Base-by-base conservation (phyloP, 53 echinoderm and acorn worm species). In the Arbacia lixula region DNA sequence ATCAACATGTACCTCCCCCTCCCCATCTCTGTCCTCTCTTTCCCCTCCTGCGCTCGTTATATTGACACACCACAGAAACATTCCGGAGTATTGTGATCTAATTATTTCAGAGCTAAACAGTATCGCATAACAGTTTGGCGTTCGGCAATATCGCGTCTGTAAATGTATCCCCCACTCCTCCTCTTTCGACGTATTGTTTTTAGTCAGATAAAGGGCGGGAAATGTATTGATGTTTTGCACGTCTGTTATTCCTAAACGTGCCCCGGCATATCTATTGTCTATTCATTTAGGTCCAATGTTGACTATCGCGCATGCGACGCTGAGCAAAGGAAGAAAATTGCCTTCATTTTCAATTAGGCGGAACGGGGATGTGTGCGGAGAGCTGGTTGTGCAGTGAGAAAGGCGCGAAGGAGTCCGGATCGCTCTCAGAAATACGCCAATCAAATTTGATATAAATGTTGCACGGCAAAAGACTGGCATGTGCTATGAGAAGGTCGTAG, bases 371-470 rank as follows among this genome's bases (percentile, higher is more conserved):
- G 69, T 43, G 26, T 42, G 69, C 69, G 40, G 19, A 41, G 41
- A 3, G 1, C 43, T 43, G n/a, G n/a, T n/a, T n/a, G n/a, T n/a
- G n/a, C n/a, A n/a, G n/a, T n/a, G n/a, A n/a, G n/a, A n/a, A 17
- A 42, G 17, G 25, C 43, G 42, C 43, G 43, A 69, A 12, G 43
- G 42, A 36, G 25, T 19, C 12, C 10, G 51, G 46, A 72, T 46
- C 21, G n/a, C 51, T 42, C 41, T 49, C 72, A 72, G 50, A 50
- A 31, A 72, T 49, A 72, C 50, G 46, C 43, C 12, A 26, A 12
- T 72, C 31, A 72, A 72, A 72, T 72, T 72, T 72, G 72, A 72
- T 72, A 43, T 72, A n/a, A n/a, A 72, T 72, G 72, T 49, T 72
- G 72, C 21, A 43, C 50, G 29, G 72, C 29, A 72, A 46, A 72